Percentiles rank a stretch among this genome's conserved stretches.
phyloP scores from a whole-genome alignment of 2,888 invertebrate genomes.

The Ceriagrion tenellum region DNA sequence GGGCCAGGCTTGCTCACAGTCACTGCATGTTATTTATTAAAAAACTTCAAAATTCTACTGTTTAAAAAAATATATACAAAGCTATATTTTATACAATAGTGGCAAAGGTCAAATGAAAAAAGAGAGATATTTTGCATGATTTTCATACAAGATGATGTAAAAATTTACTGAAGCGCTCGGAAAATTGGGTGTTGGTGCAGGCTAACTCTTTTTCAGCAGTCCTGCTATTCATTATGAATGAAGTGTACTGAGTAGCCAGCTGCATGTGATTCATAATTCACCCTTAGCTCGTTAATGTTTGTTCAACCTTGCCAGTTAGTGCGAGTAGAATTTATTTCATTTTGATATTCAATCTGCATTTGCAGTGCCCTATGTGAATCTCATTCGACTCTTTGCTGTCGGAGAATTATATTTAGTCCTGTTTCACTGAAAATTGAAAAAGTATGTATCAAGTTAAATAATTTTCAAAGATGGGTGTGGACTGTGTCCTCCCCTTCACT shows the following conservation, averaged over 20 bases:
- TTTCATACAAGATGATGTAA: neutral
- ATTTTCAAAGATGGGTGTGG: neutral
- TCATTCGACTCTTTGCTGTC: neutral
- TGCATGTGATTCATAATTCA: neutral
- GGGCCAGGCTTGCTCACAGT: neutral
- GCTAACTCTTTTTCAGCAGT: neutral
- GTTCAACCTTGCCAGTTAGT: neutral
- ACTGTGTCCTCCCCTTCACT: no score
- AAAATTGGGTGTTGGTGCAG: neutral
- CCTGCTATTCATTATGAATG: neutral
- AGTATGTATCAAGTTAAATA: neutral
- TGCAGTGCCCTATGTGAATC: neutral
- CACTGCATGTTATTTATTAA: neutral
- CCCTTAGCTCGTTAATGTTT: neutral
- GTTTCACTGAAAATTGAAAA: neutral
- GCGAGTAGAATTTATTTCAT: neutral
- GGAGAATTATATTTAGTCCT: neutral
- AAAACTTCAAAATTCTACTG: neutral
- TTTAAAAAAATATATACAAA: neutral
- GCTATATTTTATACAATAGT: neutral
- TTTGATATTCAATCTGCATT: neutral
- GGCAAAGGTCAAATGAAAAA: neutral
- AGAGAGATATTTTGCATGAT: neutral
- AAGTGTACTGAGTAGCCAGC: neutral
- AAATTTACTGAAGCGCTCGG: neutral